phyloP scores from a whole-genome alignment of 2,113 vertebrate genomes.

The Otocyon megalotis region DNA sequence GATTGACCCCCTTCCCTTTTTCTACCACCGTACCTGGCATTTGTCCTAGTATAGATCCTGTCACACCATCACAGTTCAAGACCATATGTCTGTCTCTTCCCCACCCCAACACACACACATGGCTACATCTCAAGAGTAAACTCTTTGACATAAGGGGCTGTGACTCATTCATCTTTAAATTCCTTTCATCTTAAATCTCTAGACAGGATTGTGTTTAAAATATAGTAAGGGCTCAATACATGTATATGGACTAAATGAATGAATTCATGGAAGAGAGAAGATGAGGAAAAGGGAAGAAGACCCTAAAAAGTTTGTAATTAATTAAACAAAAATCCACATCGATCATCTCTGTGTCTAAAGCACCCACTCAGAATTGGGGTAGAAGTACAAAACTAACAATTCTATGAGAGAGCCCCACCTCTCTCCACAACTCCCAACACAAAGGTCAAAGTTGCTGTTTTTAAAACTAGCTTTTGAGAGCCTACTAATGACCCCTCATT shows the following conservation, averaged over 20 bases:
- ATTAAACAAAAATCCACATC: neutral
- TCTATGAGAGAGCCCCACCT: neutral
- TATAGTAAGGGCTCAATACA: neutral
- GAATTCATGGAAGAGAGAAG: conserved; percentile 19
- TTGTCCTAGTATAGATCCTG: neutral
- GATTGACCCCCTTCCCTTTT: neutral
- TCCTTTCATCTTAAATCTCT: conserved; percentile 34
- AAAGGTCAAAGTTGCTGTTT: neutral
- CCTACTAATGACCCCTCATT: neutral
- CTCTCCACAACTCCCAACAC: neutral
- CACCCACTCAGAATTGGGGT: neutral
- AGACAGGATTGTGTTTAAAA: neutral
- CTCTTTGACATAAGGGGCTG: neutral
- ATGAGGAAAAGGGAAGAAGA: neutral
- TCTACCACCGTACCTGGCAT: neutral
- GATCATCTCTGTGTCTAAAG: neutral
- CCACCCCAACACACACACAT: neutral
- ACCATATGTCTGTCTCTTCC: neutral
- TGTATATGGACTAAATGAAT: neutral
- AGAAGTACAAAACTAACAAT: neutral
- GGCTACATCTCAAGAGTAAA: neutral
- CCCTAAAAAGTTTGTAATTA: neutral
- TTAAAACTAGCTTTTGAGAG: neutral
- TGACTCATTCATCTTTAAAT: conserved; percentile 35
- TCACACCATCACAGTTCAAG: neutral